Base-by-base conservation (phyloP, 2,888 invertebrate genomes). In the Pardosa pseudoannulata region DNA sequence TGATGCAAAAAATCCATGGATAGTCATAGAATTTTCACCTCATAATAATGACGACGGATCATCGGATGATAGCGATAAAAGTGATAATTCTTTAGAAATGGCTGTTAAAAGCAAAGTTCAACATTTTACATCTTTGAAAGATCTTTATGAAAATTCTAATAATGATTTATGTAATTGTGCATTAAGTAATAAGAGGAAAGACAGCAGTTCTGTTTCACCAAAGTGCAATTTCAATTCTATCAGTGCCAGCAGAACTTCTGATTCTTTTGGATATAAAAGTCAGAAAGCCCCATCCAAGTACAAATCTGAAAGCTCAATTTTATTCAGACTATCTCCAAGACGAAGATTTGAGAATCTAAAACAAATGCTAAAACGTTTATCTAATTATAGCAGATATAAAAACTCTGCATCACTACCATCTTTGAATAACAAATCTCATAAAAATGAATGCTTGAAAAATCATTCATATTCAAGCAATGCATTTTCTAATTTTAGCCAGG, bases 11-110 rank as follows among this genome's bases (percentile, higher is more conserved):
- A 89, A 89, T 74, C 89, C 89, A 5, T 89, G 89, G 89, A 88
- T 89, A 80, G 89, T 89, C 0, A 88, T 89, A 1, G 89, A 89
- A 32, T 89, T 89, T 88, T 85, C 89, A 23, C 88, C 88, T 7
- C 82, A 80, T 16, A 81, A 87, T 29, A 73, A 70, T 19, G 88
- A 86, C 39, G 87, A 88, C 32, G 50, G 32, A 19, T 73, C 78
- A 9, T 85, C 79, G 9, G 81, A 86, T 29, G 79, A 71, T 29
- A 82, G 85, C 36, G 88, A 80, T 13, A 67, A 67, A 29, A 88
- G 88, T 71, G 87, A 87, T 27, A 74, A 83, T 19, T 88, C 88
- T n/a, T 67, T 89, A n/a, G 89, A 89, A 50, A 62, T 88, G 36
- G 89, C 89, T 6, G 72, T 83, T 6, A 75, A 75, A 65, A 76